Base-by-base conservation (phyloP, 2,797 vertebrate species). In the Limosa lapponica region DNA sequence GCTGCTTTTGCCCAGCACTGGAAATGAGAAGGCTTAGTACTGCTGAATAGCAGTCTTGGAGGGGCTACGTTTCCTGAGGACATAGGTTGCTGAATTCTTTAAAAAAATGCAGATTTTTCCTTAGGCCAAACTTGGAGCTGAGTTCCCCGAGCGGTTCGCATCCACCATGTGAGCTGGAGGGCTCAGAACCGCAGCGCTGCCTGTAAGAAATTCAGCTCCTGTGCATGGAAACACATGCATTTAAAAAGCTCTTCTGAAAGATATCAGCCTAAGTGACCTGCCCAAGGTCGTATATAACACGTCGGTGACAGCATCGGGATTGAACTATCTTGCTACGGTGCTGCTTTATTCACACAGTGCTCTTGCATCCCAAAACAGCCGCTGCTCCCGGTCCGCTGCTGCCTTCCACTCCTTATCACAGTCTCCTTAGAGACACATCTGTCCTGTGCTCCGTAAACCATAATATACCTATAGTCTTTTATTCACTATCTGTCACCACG, bases 401-500 rank as follows among this genome's bases (percentile, higher is more conserved):
- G 4, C 81, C 78, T 93, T 96, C 79, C 71, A 44, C 82, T 89
- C 79, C 95, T 89, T 91, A 89, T 95, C 82, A 6, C 84, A 43
- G 86, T 59, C 89, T 96, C 96, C 95, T 96, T 61, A 61, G 95
- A 93, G 95, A 93, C 92, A 72, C 83, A 93, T 96, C 95, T 89
- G 91, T 96, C 96, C 93, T 87, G 84, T 89, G 93, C 87, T 96
- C 89, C 2, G 17, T 94, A 94, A 96, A 93, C 92, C 87, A 54
- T 85, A 93, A 96, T 96, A 83, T 91, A 96, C 92, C 92, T 52
- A 71, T n/a, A 93, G 92, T 74, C 86, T 92, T 97, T 95, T 96
- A 95, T 91, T 96, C 95, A 78, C 93, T 96, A 34, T 49, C 89
- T 25, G 4, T 93, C 95, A 92, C 83, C 28, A 22, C 43, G 79